Percentiles rank a stretch among this genome's conserved stretches.
These are phyloP conservation scores for Luehdorfia chinensis DNA, from an alignment of 1,140 invertebrate species.

Conservation along the genomic window DNA sequence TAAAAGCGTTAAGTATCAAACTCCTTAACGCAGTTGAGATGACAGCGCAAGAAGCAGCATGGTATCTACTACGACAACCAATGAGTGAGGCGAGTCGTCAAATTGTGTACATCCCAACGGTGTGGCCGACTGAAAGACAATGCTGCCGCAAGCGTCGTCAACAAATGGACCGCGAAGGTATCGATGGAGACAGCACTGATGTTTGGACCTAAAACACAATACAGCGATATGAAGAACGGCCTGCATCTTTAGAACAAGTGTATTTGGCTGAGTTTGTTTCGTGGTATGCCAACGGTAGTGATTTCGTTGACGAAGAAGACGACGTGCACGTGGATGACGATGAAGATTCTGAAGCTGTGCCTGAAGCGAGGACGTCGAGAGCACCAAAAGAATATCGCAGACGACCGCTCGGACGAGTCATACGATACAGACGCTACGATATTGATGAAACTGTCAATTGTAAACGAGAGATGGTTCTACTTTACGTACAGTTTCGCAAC, in stretches of 20 bases:
- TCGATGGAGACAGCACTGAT: constrained; percentile 41
- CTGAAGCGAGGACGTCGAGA: constrained; percentile 27
- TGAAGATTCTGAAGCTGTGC: constrained; percentile 32
- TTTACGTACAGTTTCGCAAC: constrained; percentile 42
- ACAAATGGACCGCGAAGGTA: constrained; percentile 37
- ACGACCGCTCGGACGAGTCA: constrained; percentile 34
- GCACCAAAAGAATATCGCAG: constrained; percentile 34
- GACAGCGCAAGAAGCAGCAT: constrained; percentile 63
- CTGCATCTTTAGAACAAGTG: constrained; percentile 35
- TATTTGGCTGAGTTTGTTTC: constrained; percentile 55
- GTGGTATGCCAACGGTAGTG: constrained; percentile 39
- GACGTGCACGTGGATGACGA: constrained; percentile 39
- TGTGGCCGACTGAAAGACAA: constrained; percentile 51
- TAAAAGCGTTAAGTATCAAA: constrained; percentile 49
- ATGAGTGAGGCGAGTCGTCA: constrained; percentile 35
- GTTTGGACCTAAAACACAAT: constrained; percentile 43
- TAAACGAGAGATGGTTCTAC: constrained; percentile 51
- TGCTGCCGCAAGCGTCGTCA: constrained; percentile 38
- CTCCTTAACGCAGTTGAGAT: constrained; percentile 59
- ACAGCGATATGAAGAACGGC: constrained; percentile 45
- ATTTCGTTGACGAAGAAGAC: constrained; percentile 46
- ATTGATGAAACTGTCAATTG: constrained; percentile 48
- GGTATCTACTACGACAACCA: constrained; percentile 51
- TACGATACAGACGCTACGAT: constrained; percentile 49
- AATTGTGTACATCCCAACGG: constrained; percentile 53